phyloP scores from a whole-genome alignment of 2,113 vertebrate species.

The Neotoma lepida region DNA sequence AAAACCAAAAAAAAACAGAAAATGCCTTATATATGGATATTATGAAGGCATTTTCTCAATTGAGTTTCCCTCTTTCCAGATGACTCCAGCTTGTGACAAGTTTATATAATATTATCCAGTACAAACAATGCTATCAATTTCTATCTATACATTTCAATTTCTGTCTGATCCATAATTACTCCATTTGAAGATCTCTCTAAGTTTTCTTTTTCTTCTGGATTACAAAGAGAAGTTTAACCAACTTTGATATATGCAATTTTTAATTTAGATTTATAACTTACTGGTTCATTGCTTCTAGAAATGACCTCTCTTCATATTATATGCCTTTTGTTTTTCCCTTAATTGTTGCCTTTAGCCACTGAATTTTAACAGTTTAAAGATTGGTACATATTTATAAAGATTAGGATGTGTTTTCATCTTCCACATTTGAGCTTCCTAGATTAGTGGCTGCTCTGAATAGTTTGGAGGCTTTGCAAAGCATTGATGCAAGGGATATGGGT shows the following conservation, averaged over 20 bases:
- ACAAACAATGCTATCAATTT: not conserved
- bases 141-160: not conserved
- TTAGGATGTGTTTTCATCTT: not conserved
- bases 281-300: not conserved
- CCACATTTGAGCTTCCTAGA: not conserved
- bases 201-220: not conserved
- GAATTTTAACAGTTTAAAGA: not conserved
- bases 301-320: not conserved
- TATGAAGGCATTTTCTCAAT: not conserved
- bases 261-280: not conserved
- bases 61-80: not conserved
- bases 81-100: not conserved
- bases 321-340: not conserved
- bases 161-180: not conserved
- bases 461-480: not conserved
- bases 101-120: not conserved
- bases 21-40: no score
- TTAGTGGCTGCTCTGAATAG: not conserved
- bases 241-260: not conserved
- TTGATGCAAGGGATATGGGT: not conserved
- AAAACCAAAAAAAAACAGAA: no score
- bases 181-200: not conserved
- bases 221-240: not conserved
- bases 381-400: not conserved
- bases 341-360: not conserved